Percentiles rank a stretch among this genome's conserved stretches.
phyloP scores from a whole-genome alignment of 1,140 invertebrate species.

The Trichonephila inaurata region DNA sequence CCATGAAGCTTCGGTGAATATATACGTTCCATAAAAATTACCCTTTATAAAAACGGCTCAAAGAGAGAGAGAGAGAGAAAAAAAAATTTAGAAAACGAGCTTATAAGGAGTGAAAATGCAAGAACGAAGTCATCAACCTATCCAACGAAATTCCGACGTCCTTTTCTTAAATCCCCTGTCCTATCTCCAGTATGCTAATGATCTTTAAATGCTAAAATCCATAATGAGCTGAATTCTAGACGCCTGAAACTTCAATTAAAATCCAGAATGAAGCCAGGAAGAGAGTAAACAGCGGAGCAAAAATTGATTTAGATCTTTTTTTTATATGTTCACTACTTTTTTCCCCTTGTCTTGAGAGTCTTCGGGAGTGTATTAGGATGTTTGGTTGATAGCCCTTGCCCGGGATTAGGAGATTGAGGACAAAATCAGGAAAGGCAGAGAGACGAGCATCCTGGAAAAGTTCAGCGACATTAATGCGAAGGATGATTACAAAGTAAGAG shows the following conservation, averaged over 20 bases:
- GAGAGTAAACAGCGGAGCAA: constrained; percentile 51
- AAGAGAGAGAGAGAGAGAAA: neutral
- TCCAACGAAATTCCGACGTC: neutral
- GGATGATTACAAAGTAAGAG: constrained; percentile 27
- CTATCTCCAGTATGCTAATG: constrained; percentile 61
- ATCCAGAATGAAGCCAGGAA: constrained; percentile 22
- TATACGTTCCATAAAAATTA: constrained; percentile 3
- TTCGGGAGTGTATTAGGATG: neutral
- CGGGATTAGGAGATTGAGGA: constrained; percentile 7
- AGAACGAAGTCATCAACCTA: constrained; percentile 62
- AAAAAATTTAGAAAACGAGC: neutral
- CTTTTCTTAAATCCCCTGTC: neutral
- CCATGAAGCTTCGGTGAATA: neutral
- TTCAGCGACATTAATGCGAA: constrained; percentile 5
- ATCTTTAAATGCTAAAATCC: constrained; percentile 69
- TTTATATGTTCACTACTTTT: neutral
- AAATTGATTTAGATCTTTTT: constrained; percentile 57
- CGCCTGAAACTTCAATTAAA: constrained; percentile 68
- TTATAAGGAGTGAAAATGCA: neutral
- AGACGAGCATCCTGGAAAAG: neutral
- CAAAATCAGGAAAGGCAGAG: constrained; percentile 25
- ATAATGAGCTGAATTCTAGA: constrained; percentile 65
- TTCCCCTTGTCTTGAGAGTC: neutral
- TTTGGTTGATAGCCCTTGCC: neutral
- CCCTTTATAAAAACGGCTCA: neutral